A percentile compares a stretch with the other conserved stretches of the same genome.
phyloP scores from a whole-genome alignment of 2,797 vertebrate genomes.

The Darevskia mixta region DNA sequence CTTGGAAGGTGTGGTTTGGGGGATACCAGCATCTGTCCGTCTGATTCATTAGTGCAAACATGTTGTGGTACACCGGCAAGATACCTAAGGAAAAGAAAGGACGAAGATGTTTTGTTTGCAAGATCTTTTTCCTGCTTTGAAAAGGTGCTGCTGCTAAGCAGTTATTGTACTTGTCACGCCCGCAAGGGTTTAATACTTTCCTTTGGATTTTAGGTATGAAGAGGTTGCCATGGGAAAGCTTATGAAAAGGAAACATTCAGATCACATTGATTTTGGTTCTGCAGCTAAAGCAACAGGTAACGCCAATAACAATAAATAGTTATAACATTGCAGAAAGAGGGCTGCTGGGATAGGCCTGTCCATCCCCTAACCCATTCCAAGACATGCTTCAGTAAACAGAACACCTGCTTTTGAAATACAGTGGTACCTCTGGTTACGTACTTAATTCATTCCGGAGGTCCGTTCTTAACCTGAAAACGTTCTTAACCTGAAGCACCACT shows the following conservation, averaged over 20 bases:
- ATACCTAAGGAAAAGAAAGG: conserved; percentile 82
- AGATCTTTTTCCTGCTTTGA: background rate
- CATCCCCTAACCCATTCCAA: background rate
- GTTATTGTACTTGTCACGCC: background rate
- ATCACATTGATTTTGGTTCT: background rate
- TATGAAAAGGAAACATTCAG: background rate
- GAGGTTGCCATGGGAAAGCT: background rate
- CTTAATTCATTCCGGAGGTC: too few species aligned
- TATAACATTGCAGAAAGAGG: background rate
- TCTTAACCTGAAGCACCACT: too few species aligned
- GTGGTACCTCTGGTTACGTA: too few species aligned
- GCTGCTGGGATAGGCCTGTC: background rate
- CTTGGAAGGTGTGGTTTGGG: conserved; percentile 91
- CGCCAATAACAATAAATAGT: background rate
- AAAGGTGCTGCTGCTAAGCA: background rate
- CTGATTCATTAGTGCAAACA: conserved; percentile 94
- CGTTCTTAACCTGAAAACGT: too few species aligned
- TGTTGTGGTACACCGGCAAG: conserved; percentile 87
- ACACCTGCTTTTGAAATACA: background rate
- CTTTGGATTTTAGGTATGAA: background rate
- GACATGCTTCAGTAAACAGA: background rate
- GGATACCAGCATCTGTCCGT: conserved; percentile 90
- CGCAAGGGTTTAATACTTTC: background rate
- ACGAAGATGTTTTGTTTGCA: background rate
- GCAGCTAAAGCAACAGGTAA: background rate